A percentile compares a stretch with the other conserved stretches of the same genome.
These are phyloP conservation scores for Araneus ventricosus DNA, from an alignment of 1,140 invertebrate species.

Conservation along the genomic window DNA sequence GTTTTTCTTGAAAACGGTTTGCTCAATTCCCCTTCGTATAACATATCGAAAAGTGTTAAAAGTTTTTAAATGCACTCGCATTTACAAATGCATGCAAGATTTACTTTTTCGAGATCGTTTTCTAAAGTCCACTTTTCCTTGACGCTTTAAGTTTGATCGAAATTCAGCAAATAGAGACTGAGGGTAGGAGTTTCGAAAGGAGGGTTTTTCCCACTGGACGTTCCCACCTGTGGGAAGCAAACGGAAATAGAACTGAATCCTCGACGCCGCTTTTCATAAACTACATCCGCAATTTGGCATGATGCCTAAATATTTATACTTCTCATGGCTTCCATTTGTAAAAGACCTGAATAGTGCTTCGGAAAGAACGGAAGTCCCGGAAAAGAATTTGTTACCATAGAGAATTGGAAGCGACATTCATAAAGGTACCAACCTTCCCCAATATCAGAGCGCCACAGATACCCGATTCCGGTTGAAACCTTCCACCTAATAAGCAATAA, in stretches of 20 bases:
- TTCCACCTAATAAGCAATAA: not conserved
- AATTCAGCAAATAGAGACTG: conserved; percentile 62
- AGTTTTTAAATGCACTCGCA: conserved; percentile 65
- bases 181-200: not conserved
- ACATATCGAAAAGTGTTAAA: conserved; percentile 28
- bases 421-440: not conserved
- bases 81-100: conserved; percentile 52
- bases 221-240: conserved; percentile 40
- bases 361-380: not conserved
- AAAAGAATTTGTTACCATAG: conserved; percentile 53
- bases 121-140: not conserved
- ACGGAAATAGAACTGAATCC: conserved; percentile 33
- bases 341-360: conserved; percentile 35
- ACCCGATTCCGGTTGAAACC: not conserved
- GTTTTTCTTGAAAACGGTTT: not conserved
- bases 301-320: conserved; percentile 69
- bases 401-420: not conserved
- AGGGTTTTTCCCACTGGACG: conserved; percentile 7
- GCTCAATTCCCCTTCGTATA: not conserved
- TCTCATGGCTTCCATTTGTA: conserved; percentile 53
- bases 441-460: not conserved
- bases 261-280: conserved; percentile 59
- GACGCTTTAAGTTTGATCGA: conserved; percentile 50
- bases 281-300: conserved; percentile 64
- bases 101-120: conserved; percentile 28